phyloP scores from a whole-genome alignment of 2,113 vertebrate species.

The Pseudonaja textilis region DNA sequence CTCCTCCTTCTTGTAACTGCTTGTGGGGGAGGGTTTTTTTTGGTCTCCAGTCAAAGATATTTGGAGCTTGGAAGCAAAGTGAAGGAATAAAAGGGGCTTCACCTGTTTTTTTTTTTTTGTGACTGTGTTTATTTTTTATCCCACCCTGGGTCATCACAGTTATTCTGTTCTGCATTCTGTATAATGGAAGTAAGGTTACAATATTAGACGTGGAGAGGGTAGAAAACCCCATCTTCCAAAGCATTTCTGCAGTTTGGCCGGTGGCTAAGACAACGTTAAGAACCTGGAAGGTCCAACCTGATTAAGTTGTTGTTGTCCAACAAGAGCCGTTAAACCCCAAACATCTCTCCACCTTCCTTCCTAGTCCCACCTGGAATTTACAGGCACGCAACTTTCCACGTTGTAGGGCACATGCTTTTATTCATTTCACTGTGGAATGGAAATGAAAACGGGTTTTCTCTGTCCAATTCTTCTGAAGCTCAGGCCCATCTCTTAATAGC shows the following conservation, averaged over 20 bases:
- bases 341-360: neutral
- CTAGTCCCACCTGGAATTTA: neutral
- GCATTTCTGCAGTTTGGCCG: neutral
- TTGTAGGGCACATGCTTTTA: neutral
- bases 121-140: no score
- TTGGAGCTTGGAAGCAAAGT: no score
- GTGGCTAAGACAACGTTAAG: neutral
- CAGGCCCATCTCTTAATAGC: neutral
- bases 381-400: neutral
- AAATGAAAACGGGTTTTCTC: neutral
- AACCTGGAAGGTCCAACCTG: neutral
- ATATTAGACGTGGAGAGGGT: constrained; percentile 1
- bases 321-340: neutral
- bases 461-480: neutral
- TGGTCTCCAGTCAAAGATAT: no score
- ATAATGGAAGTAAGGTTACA: constrained; percentile 9
- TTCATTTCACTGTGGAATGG: neutral
- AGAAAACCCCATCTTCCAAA: neutral
- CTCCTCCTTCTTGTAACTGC: no score
- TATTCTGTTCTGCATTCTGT: no score
- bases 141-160: no score
- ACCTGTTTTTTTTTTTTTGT: no score
- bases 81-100: no score
- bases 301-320: neutral
- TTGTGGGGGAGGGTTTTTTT: no score